Conservation (phyloP, 2,797 vertebrate species). For the Molossus molossus region DNA sequence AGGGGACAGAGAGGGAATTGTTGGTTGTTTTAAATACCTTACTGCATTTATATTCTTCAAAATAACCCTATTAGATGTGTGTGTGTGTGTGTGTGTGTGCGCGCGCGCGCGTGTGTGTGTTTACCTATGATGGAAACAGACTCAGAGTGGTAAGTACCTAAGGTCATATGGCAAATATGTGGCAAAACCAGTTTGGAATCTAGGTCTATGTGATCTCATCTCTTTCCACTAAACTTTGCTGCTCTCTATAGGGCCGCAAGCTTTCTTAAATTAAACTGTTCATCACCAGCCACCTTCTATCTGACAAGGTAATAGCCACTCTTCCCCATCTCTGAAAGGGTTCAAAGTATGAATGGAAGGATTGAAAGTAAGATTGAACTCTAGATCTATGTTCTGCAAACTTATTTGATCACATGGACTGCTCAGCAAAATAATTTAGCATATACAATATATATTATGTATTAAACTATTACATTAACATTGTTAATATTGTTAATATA, state of each 20-base stretch:
- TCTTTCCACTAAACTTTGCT: conserved; percentile 40
- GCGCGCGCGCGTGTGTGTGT: no score
- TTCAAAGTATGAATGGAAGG: neutral
- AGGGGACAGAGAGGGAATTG: conserved; percentile 46
- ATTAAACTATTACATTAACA: neutral
- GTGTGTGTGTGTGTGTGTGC: neutral
- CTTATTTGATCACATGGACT: neutral
- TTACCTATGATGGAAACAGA: conserved; percentile 27
- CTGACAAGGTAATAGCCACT: conserved; percentile 1
- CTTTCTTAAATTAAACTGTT: conserved; percentile 20
- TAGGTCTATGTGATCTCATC: neutral
- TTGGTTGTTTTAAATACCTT: conserved; percentile 63
- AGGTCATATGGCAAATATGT: conserved; percentile 26
- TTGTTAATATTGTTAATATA: no score
- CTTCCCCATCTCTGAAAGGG: neutral
- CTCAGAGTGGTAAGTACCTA: neutral
- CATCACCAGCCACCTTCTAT: conserved; percentile 14
- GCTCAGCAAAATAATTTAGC: conserved; percentile 24
- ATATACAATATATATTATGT: neutral
- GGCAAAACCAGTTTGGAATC: conserved; percentile 50
- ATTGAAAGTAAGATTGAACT: conserved; percentile 20
- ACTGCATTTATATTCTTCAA: conserved; percentile 34
- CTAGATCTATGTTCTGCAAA: neutral
- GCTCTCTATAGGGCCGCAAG: neutral
- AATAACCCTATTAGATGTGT: neutral